Evolutionary conservation across 2,113 vertebrate genomes (phyloP).

Genomic region (Serinus canaria): DNA sequence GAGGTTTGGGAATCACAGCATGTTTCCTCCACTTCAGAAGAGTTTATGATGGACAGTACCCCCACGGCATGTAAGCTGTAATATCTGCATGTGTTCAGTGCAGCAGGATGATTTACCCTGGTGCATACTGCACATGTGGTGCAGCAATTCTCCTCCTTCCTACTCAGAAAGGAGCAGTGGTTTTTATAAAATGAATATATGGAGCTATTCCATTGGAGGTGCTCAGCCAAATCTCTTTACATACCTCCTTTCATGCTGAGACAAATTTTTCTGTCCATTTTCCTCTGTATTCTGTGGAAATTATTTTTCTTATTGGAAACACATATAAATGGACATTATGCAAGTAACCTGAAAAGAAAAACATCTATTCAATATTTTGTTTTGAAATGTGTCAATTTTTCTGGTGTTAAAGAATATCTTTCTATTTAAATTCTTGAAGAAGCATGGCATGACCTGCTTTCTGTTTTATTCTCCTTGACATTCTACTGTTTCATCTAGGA

Average conservation of each 20-base stretch:
- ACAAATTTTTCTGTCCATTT: neutral
- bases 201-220: neutral
- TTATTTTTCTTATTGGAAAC: neutral
- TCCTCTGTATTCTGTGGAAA: neutral
- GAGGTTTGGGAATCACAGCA: neutral
- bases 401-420: neutral
- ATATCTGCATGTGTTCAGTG: neutral
- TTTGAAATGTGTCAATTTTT: neutral
- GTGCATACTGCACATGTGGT: neutral
- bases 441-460: neutral
- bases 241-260: neutral
- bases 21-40: neutral
- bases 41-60: neutral
- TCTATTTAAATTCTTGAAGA: neutral
- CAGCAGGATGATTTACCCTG: neutral
- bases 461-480: neutral
- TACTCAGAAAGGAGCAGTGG: neutral
- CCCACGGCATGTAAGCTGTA: neutral
- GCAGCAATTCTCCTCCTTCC: neutral
- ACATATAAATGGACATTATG: neutral
- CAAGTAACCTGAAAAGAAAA: neutral
- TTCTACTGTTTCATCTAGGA: neutral
- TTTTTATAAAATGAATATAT: neutral
- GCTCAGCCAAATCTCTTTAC: neutral
- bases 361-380: neutral